These are phyloP conservation scores for Crenichthys baileyi DNA, from an alignment of 2,797 vertebrate genomes.

Conservation along the genomic window DNA sequence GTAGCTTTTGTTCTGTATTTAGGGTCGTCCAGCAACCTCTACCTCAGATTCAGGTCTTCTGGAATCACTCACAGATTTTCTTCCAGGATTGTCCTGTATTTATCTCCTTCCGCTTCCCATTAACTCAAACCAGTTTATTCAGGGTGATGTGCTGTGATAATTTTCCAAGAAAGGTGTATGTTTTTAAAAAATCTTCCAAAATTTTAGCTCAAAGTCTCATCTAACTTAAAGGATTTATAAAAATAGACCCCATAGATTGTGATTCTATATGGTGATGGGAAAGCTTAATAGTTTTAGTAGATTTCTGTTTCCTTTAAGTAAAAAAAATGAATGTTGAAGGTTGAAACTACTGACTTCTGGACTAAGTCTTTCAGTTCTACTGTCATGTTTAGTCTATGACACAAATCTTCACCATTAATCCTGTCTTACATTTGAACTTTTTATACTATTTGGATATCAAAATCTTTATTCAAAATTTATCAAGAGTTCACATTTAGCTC, in stretches of 20 bases:
- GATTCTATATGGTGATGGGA: neutral
- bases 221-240: neutral
- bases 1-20: neutral
- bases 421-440: no score
- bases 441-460: no score
- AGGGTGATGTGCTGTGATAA: no score
- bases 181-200: no score
- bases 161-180: no score
- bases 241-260: neutral
- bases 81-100: neutral
- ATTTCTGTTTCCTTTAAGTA: neutral
- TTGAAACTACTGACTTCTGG: neutral
- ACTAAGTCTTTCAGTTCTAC: no score
- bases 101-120: neutral
- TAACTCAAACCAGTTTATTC: neutral
- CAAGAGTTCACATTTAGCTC: no score
- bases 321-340: neutral
- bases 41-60: neutral
- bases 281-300: neutral
- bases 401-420: no score
- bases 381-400: no score
- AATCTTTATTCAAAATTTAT: no score
- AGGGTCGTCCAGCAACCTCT: neutral
- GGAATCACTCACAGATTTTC: neutral
- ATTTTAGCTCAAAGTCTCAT: no score